A percentile compares a stretch with the other conserved stretches of the same genome.
Conservation (phyloP, 1,140 invertebrate species). For the Camponotus pennsylvanicus region DNA sequence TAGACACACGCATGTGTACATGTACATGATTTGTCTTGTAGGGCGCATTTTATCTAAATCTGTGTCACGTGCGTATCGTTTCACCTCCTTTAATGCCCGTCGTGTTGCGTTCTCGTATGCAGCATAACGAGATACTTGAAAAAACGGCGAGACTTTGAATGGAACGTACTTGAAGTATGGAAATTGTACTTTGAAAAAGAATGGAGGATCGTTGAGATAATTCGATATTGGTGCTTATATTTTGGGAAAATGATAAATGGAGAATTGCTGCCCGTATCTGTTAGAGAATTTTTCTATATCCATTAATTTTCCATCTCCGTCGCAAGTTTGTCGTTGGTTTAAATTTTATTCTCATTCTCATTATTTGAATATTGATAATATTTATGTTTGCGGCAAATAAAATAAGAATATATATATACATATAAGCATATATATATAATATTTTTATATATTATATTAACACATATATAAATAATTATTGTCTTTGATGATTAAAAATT, state of each 20-base stretch:
- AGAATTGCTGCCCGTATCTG: background rate
- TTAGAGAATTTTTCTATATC: background rate
- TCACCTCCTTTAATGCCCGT: constrained; percentile 80
- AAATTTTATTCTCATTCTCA: background rate
- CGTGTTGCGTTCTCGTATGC: constrained; percentile 26
- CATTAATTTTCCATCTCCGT: background rate
- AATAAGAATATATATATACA: background rate
- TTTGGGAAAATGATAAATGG: constrained; percentile 7
- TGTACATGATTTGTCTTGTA: constrained; percentile 64
- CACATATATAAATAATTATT: background rate
- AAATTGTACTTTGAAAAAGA: constrained; percentile 30
- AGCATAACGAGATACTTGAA: constrained; percentile 23
- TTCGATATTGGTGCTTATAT: background rate
- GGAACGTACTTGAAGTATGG: constrained; percentile 40
- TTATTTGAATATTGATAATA: background rate
- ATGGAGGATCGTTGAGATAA: too few relatives aligned
- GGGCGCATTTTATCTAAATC: constrained; percentile 79
- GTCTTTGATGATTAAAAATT: background rate
- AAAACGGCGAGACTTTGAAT: constrained; percentile 36
- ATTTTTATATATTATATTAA: background rate
- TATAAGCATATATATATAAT: background rate
- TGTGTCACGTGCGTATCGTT: constrained; percentile 77
- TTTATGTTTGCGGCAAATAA: too few relatives aligned
- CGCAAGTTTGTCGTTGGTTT: background rate
- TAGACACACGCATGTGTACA: constrained; percentile 43